Evolutionary conservation across 2,888 invertebrate species (phyloP), one percentile per base, ranked within the genome.

Genomic region (Drosophila pseudotakahashii): DNA sequence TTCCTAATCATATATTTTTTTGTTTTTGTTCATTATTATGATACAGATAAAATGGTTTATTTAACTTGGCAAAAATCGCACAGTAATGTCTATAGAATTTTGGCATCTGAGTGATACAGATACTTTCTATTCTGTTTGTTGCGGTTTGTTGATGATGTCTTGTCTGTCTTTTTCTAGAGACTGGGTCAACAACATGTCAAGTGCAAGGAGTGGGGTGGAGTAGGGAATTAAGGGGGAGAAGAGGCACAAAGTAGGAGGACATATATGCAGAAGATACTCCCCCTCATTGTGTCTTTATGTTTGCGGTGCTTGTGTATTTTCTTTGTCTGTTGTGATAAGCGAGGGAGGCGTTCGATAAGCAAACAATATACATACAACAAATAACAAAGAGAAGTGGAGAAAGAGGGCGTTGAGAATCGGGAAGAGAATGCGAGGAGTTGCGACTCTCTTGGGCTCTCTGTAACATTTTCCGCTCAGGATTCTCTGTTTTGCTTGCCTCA

Each of bases 111-210:
- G 9, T 2, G 39, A 52, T 52, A 26, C 11, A 44, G 44, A 51
- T 64, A 60, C 66, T 53, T 55, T 64, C 47, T 47, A 58, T 64
- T 74, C 66, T 47, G 42, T 34, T 52, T 50, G 55, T 52, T 26
- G 41, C 41, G 58, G 39, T 53, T 11, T 32, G 36, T 44, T 36
- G 62, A 53, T 75, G 64, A 64, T 73, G 26, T 37, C 48, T 42
- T 39, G 57, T 42, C 48, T 39, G 34, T 41, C 32, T 52, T 75
- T 47, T 73, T 36, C 67, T 67, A 76, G 53, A 47, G 73, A 71
- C 60, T 85, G 84, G 85, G 89, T 89, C 85, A 85, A 85, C 81
- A 85, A 81, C 87, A 83, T 81, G 75, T 73, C 87, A 76, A 83
- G 86, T 78, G 78, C 72, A 75, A 23, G 57, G 19, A 13, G 13